These are phyloP conservation scores for Hippocampus kuda DNA, from an alignment of 2,797 vertebrate genomes.

Conservation along the genomic window DNA sequence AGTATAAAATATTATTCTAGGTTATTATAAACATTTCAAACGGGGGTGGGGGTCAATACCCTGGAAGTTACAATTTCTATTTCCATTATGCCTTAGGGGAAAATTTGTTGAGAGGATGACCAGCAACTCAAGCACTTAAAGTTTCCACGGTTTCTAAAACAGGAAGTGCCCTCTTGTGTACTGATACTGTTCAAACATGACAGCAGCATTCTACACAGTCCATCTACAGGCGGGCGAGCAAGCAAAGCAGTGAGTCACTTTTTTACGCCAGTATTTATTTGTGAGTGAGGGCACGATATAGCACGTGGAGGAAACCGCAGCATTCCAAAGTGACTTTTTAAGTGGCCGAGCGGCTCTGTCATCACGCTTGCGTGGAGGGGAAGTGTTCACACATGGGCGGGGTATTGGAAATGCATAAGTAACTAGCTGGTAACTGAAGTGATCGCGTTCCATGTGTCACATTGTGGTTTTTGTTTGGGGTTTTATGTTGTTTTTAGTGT, in stretches of 20 bases:
- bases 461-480: neutral
- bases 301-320: constrained; percentile 60
- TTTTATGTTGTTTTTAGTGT: neutral
- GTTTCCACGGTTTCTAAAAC: neutral
- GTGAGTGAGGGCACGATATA: constrained; percentile 59
- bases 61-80: neutral
- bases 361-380: constrained; percentile 51
- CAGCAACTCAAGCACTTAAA: neutral
- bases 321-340: constrained; percentile 64
- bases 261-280: constrained; percentile 57
- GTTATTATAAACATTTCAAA: neutral
- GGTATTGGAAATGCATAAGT: constrained; percentile 4
- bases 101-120: neutral
- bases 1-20: too few relatives aligned
- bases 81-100: neutral
- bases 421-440: neutral
- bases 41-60: too few relatives aligned
- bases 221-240: constrained; percentile 18
- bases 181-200: neutral
- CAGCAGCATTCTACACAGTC: neutral
- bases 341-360: constrained; percentile 60
- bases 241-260: constrained; percentile 43
- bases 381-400: constrained; percentile 61
- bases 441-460: neutral
- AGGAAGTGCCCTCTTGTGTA: neutral